Conservation (phyloP, 2,797 vertebrate genomes). For the Sebastes glaucus region DNA sequence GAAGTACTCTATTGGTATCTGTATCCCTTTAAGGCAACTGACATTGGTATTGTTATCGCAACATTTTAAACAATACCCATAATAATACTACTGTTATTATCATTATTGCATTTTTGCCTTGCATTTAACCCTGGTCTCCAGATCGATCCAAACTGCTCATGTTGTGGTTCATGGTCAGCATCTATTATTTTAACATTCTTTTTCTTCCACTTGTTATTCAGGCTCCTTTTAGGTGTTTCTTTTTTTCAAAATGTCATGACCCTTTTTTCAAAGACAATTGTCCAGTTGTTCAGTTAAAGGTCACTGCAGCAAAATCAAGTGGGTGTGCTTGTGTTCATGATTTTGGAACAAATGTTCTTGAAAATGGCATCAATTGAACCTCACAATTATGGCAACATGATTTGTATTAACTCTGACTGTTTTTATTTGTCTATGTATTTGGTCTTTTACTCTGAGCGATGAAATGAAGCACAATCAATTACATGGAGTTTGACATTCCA, state of each 20-base stretch:
- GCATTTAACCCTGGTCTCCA: too few species aligned
- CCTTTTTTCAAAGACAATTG: not conserved
- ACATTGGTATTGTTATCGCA: too few species aligned
- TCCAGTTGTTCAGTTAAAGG: not conserved
- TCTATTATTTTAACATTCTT: not conserved
- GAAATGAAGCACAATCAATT: not conserved
- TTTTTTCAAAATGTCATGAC: not conserved
- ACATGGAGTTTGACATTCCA: not conserved
- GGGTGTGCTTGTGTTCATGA: not conserved
- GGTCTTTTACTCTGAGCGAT: not conserved
- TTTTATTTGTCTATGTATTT: not conserved
- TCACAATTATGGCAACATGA: not conserved
- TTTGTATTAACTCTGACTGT: not conserved
- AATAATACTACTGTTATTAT: not conserved
- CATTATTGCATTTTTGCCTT: not conserved
- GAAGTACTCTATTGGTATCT: too few species aligned
- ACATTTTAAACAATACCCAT: too few species aligned
- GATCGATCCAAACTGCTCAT: too few species aligned
- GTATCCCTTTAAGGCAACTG: too few species aligned
- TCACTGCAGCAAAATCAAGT: slow-evolving; percentile 1
- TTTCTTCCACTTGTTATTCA: not conserved
- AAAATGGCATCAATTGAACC: not conserved
- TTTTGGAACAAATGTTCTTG: slow-evolving; percentile 4
- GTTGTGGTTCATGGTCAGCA: not conserved
- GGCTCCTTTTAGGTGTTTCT: not conserved